Percentiles rank a stretch among this genome's conserved stretches.
Conservation (phyloP, 2,113 vertebrate species). For the Notothenia coriiceps region DNA sequence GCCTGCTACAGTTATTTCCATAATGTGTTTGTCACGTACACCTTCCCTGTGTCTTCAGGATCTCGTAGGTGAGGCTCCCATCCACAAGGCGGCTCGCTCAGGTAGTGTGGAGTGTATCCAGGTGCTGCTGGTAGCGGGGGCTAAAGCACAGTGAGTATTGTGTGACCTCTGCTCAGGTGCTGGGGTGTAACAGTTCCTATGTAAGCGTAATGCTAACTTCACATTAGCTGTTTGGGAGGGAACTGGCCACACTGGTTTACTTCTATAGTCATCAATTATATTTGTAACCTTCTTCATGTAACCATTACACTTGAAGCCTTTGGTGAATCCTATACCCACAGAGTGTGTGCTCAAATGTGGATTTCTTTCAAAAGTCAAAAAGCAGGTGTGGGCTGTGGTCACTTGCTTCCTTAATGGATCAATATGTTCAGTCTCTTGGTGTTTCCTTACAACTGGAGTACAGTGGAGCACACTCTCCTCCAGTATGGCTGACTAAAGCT, state of each 20-base stretch:
- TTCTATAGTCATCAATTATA: too few species aligned
- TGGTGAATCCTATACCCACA: too few species aligned
- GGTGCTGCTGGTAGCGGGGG: conserved; percentile 92
- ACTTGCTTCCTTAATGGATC: too few species aligned
- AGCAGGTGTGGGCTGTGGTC: too few species aligned
- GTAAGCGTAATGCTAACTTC: not conserved
- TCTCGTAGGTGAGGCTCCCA: conserved; percentile 94
- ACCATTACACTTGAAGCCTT: too few species aligned
- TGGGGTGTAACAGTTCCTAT: not conserved
- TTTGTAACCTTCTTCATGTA: too few species aligned
- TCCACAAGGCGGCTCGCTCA: conserved; percentile 96
- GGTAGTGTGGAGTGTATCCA: conserved; percentile 95
- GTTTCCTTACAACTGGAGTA: too few species aligned
- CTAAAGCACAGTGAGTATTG: conserved; percentile 92
- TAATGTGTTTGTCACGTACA: not conserved
- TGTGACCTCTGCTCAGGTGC: conserved; percentile 3
- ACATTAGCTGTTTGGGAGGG: conserved; percentile 28
- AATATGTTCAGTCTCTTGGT: too few species aligned
- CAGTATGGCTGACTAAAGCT: too few species aligned
- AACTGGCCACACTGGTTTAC: not conserved
- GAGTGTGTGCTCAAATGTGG: too few species aligned
- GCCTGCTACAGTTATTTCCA: too few species aligned
- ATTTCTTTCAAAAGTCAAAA: not conserved
- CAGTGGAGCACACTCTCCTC: too few species aligned
- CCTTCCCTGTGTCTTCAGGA: conserved; percentile 84